Evolutionary conservation across 2,888 invertebrate genomes (phyloP).

Genomic region (Crematogaster levior): DNA sequence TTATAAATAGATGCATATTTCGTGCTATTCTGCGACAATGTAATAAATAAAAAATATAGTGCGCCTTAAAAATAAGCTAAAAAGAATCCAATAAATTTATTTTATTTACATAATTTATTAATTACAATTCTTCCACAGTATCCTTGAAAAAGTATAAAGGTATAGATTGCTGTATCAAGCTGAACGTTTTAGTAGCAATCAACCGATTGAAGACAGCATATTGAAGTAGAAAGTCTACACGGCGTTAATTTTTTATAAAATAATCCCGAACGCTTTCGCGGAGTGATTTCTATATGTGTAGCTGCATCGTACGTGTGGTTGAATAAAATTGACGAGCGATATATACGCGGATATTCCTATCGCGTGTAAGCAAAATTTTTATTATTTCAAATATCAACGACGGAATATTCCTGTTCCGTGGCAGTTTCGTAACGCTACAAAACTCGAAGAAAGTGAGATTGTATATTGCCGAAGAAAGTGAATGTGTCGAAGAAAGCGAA

Average conservation of each 20-base stretch:
- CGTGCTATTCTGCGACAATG: background rate
- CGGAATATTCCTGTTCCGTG: constrained; percentile 6
- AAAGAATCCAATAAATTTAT: background rate
- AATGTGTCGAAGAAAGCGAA: constrained; percentile 62
- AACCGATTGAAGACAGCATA: background rate
- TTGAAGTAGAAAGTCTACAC: constrained; percentile 19
- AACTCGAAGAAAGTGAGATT: constrained; percentile 60
- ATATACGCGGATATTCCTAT: background rate
- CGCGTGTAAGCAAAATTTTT: background rate
- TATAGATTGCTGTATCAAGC: background rate
- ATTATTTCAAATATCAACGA: background rate
- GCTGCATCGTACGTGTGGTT: background rate
- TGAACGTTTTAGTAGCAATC: background rate
- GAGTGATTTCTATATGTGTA: background rate
- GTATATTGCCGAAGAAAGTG: constrained; percentile 57
- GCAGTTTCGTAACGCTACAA: constrained; percentile 50
- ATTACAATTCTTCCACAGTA: background rate
- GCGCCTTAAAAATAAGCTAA: background rate
- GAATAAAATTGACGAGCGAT: background rate
- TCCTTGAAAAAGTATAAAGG: background rate
- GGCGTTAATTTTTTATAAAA: background rate
- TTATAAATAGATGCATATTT: background rate
- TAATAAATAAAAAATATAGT: background rate
- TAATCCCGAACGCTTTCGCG: background rate
- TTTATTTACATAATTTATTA: constrained; percentile 2